Conservation (phyloP, 2,797 vertebrate genomes). For the Morelia viridis region DNA sequence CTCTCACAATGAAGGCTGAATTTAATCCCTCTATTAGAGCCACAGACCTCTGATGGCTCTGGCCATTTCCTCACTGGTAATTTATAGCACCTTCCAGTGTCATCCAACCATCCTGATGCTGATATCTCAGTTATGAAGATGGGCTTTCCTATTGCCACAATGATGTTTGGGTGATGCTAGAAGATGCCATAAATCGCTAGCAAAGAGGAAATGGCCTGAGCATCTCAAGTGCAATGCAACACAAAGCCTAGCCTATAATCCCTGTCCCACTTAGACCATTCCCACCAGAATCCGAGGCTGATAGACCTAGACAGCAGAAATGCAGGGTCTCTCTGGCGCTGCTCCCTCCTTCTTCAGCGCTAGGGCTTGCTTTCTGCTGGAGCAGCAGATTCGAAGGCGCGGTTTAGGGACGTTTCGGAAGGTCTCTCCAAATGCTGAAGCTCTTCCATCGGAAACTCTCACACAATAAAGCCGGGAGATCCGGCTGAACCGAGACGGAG, state of each 20-base stretch:
- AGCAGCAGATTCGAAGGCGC: background rate
- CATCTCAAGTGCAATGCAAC: background rate
- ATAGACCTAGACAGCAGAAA: background rate
- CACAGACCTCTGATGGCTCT: background rate
- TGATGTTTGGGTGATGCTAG: background rate
- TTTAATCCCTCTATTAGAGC: background rate
- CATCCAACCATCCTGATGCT: background rate
- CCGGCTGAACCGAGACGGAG: background rate
- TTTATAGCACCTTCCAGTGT: background rate
- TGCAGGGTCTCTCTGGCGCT: background rate
- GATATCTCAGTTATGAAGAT: background rate
- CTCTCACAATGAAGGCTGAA: background rate
- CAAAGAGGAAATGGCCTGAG: background rate
- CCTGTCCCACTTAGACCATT: background rate
- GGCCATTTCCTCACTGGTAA: background rate
- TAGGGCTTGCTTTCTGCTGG: background rate
- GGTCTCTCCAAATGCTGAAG: too few relatives aligned
- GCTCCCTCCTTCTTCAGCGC: background rate
- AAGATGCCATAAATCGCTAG: background rate
- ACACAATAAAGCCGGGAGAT: background rate
- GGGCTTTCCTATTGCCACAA: background rate
- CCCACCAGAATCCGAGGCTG: background rate
- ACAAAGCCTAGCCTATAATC: background rate
- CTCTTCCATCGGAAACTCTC: background rate
- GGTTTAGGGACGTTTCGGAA: background rate